These are phyloP conservation scores for Betta splendens DNA, from an alignment of 2,797 vertebrate species.

Conservation along the genomic window DNA sequence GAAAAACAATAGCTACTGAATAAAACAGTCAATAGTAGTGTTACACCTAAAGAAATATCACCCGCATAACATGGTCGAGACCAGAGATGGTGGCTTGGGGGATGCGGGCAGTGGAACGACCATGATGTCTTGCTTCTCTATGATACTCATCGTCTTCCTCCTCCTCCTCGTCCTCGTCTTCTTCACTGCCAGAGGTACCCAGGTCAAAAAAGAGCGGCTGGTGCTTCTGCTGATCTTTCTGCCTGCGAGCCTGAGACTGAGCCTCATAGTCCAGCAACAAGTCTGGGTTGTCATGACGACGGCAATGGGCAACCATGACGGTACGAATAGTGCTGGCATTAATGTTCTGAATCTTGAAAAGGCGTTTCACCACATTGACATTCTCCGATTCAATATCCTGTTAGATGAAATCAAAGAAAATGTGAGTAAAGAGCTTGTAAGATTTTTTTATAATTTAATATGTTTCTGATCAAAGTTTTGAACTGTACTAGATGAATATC, in stretches of 20 bases:
- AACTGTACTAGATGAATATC: too few relatives aligned
- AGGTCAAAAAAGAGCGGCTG: conserved; percentile 85
- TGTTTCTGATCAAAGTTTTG: too few relatives aligned
- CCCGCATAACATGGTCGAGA: conserved; percentile 77
- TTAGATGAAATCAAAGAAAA: background rate
- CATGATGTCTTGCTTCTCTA: conserved; percentile 25
- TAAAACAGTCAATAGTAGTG: background rate
- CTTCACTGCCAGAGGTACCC: conserved; percentile 81
- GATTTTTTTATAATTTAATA: too few relatives aligned
- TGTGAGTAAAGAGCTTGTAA: background rate
- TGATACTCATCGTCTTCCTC: conserved; percentile 27
- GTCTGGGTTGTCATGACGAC: conserved; percentile 88
- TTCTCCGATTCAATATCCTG: conserved; percentile 97
- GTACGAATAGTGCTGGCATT: conserved; percentile 97
- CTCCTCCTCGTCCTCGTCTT: conserved; percentile 75
- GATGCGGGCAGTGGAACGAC: conserved; percentile 29
- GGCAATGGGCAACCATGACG: conserved; percentile 96
- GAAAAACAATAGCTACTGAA: background rate
- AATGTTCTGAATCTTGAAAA: conserved; percentile 98
- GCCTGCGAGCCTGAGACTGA: conserved; percentile 70
- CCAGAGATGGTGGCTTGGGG: conserved; percentile 62
- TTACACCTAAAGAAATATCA: conserved; percentile 41
- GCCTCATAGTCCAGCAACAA: conserved; percentile 87
- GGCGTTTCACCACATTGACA: conserved; percentile 94
- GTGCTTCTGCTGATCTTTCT: conserved; percentile 59